Base-by-base conservation (phyloP, 2,888 invertebrate species). In the Spodoptera littoralis region DNA sequence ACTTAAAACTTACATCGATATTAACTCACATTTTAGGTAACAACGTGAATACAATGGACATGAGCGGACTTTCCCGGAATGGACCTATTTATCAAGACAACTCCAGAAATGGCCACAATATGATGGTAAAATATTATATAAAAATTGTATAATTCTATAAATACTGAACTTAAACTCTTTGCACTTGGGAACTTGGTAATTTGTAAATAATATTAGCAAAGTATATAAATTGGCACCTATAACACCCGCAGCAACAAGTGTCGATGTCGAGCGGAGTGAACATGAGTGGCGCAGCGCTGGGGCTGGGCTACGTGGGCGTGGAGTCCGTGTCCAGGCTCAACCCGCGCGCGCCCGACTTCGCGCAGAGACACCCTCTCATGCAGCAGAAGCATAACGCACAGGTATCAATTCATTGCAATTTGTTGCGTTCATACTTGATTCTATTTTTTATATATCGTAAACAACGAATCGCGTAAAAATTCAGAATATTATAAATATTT, bases 271-370 rank as follows among this genome's bases (percentile, higher is more conserved):
- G 86, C 79, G 76, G 76, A 46, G 78, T 78, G 55, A 76, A 70
- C 69, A 76, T 77, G 76, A 69, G 70, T 45, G 69, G 76, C 50
- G 66, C 69, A 3, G 59, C 73, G 53, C 36, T 79, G 50, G 79
- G 79, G 3, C 69, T 79, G 61, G 82, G 88, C 73, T 89, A 87
- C 84, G 89, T 84, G 73, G 86, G 89, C 79, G 92, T 90, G 60
- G 92, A 91, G 86, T 75, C 82, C 68, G 94, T 90, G 81, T 95
- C 94, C 61, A 89, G 95, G 1, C 92, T 95, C 77, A 95, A 94
- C 88, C 95, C 94, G 70, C 91, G 95, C 80, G 93, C 95, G 80
- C 93, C 94, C 0, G 94, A 94, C 90, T 93, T 93, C 88, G 90
- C 91, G 61, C 92, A 92, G 81, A 81, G 92, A 9, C 92, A 92